These are phyloP conservation scores for Engystomops pustulosus DNA, from an alignment of 2,113 vertebrate species.

Conservation along the genomic window DNA sequence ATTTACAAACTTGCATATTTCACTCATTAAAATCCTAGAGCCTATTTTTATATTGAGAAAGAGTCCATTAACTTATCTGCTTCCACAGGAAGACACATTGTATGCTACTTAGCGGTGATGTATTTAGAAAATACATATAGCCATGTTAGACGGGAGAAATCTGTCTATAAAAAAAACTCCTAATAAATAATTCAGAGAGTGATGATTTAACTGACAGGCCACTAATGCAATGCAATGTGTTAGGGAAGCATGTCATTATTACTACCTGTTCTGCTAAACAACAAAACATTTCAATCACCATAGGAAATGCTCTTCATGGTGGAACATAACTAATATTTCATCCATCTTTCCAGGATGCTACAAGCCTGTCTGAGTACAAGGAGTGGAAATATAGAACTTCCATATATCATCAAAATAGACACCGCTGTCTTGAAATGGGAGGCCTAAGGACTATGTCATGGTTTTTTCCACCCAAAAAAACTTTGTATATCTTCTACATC, in stretches of 20 bases:
- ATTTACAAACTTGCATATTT: constrained; percentile 37
- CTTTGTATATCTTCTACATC: too few relatives aligned
- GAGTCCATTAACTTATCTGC: constrained; percentile 34
- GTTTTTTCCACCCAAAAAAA: neutral
- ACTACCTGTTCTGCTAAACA: constrained; percentile 37
- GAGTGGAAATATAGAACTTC: neutral
- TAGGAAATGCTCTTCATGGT: neutral
- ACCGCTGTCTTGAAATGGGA: neutral
- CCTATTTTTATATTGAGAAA: constrained; percentile 45
- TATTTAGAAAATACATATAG: constrained; percentile 44
- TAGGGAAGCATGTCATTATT: constrained; percentile 34
- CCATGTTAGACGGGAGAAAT: constrained; percentile 25
- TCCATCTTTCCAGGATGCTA: neutral
- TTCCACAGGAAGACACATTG: constrained; percentile 28
- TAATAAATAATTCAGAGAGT: constrained; percentile 51
- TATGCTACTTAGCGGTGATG: constrained; percentile 25
- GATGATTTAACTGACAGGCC: constrained; percentile 35
- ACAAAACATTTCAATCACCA: constrained; percentile 11
- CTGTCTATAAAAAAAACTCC: constrained; percentile 34
- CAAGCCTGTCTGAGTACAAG: neutral
- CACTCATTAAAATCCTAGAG: constrained; percentile 18
- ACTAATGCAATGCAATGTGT: constrained; percentile 48
- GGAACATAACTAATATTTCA: neutral
- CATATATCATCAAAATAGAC: neutral
- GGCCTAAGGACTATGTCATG: neutral